These are phyloP conservation scores for Iselma pallidipennis DNA, from an alignment of 2,888 invertebrate genomes.

Conservation along the genomic window DNA sequence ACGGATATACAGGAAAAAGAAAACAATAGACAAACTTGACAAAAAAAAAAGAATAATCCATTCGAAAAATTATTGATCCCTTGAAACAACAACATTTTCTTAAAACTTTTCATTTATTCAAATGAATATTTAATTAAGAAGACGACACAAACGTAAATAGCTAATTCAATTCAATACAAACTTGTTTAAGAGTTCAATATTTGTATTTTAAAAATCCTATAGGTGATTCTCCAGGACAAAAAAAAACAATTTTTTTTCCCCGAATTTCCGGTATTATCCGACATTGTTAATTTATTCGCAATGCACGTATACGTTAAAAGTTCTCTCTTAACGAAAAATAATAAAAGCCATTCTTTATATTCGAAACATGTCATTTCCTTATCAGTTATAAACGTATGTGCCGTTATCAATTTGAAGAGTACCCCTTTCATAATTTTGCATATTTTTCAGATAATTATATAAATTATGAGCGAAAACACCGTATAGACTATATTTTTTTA, in stretches of 20 bases:
- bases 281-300: background rate
- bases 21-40: conserved; percentile 18
- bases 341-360: conserved; percentile 26
- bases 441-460: conserved; percentile 43
- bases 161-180: background rate
- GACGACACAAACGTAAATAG: background rate
- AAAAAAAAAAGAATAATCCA: background rate
- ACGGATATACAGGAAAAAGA: conserved; percentile 34
- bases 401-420: conserved; percentile 32
- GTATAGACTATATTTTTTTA: conserved; percentile 22
- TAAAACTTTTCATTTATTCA: conserved; percentile 8
- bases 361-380: conserved; percentile 35
- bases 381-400: conserved; percentile 26
- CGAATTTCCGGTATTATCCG: conserved; percentile 2
- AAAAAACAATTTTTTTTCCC: background rate
- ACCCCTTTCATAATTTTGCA: conserved; percentile 46
- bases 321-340: background rate
- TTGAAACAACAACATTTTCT: background rate
- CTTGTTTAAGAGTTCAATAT: background rate
- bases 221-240: no score
- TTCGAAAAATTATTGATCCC: conserved; percentile 22
- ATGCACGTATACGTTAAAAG: no score
- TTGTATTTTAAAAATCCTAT: no score
- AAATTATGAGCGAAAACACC: conserved; percentile 44
- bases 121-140: conserved; percentile 24